Evolutionary conservation across 2,113 vertebrate species (phyloP).

Genomic region (Typhlomys cinereus): DNA sequence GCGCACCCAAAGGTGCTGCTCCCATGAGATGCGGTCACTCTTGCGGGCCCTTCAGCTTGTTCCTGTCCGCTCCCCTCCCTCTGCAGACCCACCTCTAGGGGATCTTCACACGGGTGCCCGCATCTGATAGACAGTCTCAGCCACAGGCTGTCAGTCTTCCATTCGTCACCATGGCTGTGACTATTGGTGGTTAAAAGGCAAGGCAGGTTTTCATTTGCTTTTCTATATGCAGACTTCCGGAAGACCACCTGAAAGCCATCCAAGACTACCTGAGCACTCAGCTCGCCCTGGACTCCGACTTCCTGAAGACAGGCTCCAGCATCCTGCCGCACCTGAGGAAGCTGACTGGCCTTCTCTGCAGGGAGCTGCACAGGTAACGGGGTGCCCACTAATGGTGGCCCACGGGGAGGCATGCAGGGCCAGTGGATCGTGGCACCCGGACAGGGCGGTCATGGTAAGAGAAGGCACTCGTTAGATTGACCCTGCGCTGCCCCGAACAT

Average conservation of each 20-base stretch:
- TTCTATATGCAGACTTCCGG: slow-evolving; percentile 86
- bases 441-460: neutral
- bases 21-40: neutral
- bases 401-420: neutral
- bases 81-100: neutral
- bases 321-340: slow-evolving; percentile 93
- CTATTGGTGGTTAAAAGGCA: neutral
- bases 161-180: neutral
- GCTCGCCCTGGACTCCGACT: slow-evolving; percentile 90
- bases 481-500: neutral
- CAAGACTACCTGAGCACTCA: slow-evolving; percentile 92
- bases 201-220: neutral
- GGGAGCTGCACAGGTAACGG: slow-evolving; percentile 92
- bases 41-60: neutral
- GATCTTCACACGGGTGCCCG: fast-evolving
- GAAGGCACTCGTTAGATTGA: neutral
- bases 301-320: slow-evolving; percentile 89
- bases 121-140: neutral
- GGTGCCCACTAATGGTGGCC: neutral
- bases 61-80: neutral
- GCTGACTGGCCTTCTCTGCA: slow-evolving; percentile 89
- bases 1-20: neutral
- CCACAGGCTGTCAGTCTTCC: neutral
- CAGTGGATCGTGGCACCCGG: neutral
- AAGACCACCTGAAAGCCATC: slow-evolving; percentile 93